Evolutionary conservation across 1,140 invertebrate genomes (phyloP).

Genomic region (Pachypsylla venusta): DNA sequence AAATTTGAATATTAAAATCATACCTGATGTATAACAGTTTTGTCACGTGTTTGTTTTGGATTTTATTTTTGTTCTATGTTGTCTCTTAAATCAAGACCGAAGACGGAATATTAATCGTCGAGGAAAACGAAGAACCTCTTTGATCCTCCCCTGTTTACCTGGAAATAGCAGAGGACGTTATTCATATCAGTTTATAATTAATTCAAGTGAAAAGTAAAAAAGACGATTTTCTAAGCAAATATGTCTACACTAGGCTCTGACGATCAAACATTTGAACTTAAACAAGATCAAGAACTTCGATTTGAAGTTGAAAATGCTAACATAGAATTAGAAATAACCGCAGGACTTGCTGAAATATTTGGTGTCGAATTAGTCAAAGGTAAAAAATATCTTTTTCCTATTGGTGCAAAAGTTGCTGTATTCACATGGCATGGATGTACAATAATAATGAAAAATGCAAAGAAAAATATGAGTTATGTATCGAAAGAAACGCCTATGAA

Average conservation of each 20-base stretch:
- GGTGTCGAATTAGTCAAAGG: slow-evolving; percentile 91
- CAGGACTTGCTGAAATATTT: slow-evolving; percentile 87
- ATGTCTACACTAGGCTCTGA: slow-evolving; percentile 17
- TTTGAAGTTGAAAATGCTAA: slow-evolving; percentile 71
- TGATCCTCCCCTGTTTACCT: too few relatives aligned
- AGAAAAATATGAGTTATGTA: slow-evolving; percentile 83
- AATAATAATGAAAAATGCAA: slow-evolving; percentile 56
- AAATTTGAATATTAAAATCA: too few relatives aligned
- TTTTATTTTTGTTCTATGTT: too few relatives aligned
- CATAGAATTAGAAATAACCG: slow-evolving; percentile 48
- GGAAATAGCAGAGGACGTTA: too few relatives aligned
- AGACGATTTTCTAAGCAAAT: background rate
- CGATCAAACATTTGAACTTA: slow-evolving; percentile 67
- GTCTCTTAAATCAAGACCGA: too few relatives aligned
- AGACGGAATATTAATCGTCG: too few relatives aligned
- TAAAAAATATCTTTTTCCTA: slow-evolving; percentile 77
- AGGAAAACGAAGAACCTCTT: too few relatives aligned
- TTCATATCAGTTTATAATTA: too few relatives aligned
- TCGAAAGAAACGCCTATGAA: slow-evolving; percentile 91
- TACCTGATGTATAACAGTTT: too few relatives aligned
- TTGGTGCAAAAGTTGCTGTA: slow-evolving; percentile 86
- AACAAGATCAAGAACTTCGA: slow-evolving; percentile 71
- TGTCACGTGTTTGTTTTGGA: too few relatives aligned
- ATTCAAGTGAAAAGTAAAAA: background rate
- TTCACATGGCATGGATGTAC: slow-evolving; percentile 93